Conservation (phyloP, 2,113 vertebrate species). For the Hypocryptadius cinnamomeus region DNA sequence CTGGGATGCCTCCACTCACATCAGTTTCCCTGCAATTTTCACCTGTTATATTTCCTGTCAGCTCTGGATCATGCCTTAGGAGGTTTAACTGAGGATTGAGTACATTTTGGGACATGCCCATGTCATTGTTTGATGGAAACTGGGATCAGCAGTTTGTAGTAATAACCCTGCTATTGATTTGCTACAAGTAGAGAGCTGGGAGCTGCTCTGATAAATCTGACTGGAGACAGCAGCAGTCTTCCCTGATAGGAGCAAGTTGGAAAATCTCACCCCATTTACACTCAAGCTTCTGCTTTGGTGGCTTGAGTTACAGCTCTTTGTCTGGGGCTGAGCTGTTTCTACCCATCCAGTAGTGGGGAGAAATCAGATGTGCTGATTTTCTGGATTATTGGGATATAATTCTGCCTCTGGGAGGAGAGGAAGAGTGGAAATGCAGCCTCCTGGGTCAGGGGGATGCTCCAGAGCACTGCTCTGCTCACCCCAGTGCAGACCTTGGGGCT, state of each 20-base stretch:
- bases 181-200: not conserved
- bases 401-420: not conserved
- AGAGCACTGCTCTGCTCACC: not conserved
- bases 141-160: not conserved
- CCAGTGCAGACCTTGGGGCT: not conserved
- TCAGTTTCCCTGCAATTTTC: not conserved
- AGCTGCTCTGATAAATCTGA: not conserved
- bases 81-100: not conserved
- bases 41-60: not conserved
- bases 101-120: not conserved
- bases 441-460: not conserved
- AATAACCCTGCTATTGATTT: slow-evolving; percentile 15
- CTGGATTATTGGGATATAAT: not conserved
- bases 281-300: not conserved
- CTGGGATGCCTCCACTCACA: not conserved
- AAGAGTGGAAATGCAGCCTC: not conserved
- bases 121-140: slow-evolving; percentile 5
- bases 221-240: not conserved
- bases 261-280: not conserved
- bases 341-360: not conserved
- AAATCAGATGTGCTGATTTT: not conserved
- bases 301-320: not conserved
- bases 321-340: not conserved
- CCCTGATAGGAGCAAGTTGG: not conserved
- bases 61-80: not conserved